Evolutionary conservation across 2,113 vertebrate species (phyloP), one percentile per base, ranked within the genome.

Genomic region (Galemys pyrenaicus): DNA sequence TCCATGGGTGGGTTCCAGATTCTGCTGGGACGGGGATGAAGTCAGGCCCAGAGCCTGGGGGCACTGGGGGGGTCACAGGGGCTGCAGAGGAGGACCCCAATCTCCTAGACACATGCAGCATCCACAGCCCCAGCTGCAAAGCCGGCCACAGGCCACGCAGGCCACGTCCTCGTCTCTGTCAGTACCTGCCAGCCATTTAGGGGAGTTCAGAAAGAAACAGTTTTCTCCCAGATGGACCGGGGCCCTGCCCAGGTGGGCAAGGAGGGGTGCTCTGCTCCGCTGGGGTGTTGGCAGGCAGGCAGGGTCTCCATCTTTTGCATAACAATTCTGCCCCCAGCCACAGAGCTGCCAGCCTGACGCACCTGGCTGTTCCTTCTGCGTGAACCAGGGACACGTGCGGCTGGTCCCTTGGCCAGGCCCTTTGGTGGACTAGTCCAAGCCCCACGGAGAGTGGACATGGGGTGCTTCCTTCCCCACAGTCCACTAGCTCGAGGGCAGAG

Each of bases 21-120:
- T 51, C n/a, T 12, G 15, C 64, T 3, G 20, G 15, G 30, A 7
- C 35, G 0, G 13, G 28, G 12, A 16, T 0, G 3, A n/a, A n/a
- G 19, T 44, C 16, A 5, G 9, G 37, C 75, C 9, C 0, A 35
- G 49, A 10, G 51, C 51, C 12, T 28, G n/a, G 3, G 11, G 24
- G 35, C 35, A 9, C 5, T 0, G n/a, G n/a, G 19, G 20, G 46
- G 28, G 64, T n/a, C 15, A 24, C 0, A 0, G 51, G 41, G 56
- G 73, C 58, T 12, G 0, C 0, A 20, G 24, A 28, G 10, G 11
- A 44, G 78, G 75, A 24, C 0, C 46, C 46, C 8, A 49, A 1
- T 1, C 1, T 28, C 24, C 13, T 4, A 22, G 44, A 30, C n/a
- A 24, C 9, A 28, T 0, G 13, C 78, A 8, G 16, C 1, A 12